Percentiles rank a stretch among this genome's conserved stretches.
phyloP scores from a whole-genome alignment of 2,113 vertebrate species.

The Amphilophus citrinellus region DNA sequence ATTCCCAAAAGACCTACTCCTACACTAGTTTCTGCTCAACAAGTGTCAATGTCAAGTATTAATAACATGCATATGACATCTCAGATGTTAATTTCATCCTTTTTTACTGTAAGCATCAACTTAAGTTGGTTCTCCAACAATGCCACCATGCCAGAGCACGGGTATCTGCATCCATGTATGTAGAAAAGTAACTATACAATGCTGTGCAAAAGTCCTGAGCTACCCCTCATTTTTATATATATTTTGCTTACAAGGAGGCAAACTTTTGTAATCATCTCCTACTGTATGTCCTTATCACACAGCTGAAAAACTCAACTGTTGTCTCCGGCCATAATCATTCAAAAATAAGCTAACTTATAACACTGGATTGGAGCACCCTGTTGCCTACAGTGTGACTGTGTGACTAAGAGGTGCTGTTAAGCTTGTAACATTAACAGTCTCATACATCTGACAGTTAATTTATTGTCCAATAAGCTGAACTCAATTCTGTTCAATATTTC shows the following conservation, averaged over 20 bases:
- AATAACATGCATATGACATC: too few species aligned
- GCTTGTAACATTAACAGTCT: neutral
- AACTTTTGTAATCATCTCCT: too few species aligned
- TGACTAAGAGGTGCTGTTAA: too few species aligned
- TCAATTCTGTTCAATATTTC: neutral
- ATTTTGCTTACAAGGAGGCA: too few species aligned
- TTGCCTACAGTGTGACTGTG: too few species aligned
- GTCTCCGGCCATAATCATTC: neutral
- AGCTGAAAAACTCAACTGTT: neutral
- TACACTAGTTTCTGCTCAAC: neutral
- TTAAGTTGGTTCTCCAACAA: neutral
- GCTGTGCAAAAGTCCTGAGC: neutral
- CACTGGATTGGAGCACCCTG: neutral
- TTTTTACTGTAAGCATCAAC: neutral
- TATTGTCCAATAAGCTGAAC: neutral
- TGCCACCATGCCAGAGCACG: neutral
- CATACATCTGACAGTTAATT: accelerated
- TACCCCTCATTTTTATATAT: too few species aligned
- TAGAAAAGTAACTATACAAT: neutral
- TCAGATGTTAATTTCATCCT: neutral
- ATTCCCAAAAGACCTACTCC: neutral
- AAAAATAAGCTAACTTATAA: neutral
- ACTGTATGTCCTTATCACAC: too few species aligned
- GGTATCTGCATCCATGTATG: neutral
- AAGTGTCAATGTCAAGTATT: neutral